phyloP scores from a whole-genome alignment of 2,113 vertebrate genomes.

The Gallinago media region DNA sequence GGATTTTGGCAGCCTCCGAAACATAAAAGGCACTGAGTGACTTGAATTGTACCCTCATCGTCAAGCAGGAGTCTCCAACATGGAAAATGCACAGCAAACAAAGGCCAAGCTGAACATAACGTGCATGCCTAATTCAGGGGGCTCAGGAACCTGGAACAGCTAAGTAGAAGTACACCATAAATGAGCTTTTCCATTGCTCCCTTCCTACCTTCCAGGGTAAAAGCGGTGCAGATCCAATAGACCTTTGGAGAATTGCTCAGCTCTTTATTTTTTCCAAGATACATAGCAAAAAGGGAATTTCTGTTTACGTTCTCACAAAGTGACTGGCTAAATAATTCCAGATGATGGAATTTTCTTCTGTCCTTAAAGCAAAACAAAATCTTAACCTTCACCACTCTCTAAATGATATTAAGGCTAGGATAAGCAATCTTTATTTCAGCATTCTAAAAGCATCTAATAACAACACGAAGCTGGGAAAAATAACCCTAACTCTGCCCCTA shows the following conservation, averaged over 20 bases:
- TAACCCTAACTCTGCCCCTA: background rate
- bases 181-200: slow-evolving; percentile 2
- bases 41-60: background rate
- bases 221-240: background rate
- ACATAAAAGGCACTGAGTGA: background rate
- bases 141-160: background rate
- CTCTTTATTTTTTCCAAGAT: slow-evolving; percentile 56
- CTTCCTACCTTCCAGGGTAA: slow-evolving; percentile 23
- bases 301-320: slow-evolving; percentile 61
- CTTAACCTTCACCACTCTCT: background rate
- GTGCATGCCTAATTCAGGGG: background rate
- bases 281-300: slow-evolving; percentile 56
- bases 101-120: background rate
- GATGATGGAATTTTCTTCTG: slow-evolving; percentile 59
- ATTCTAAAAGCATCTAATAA: background rate
- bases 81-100: background rate
- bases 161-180: background rate
- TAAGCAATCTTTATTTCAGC: background rate
- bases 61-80: background rate
- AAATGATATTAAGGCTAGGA: background rate
- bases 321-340: slow-evolving; percentile 66
- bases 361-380: slow-evolving; percentile 43
- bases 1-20: slow-evolving; percentile 44
- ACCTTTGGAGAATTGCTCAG: slow-evolving; percentile 40
- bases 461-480: background rate